Percentiles rank a stretch among this genome's conserved stretches.
Evolutionary conservation across 1,140 invertebrate species (phyloP).

Genomic region (Maconellicoccus hirsutus): DNA sequence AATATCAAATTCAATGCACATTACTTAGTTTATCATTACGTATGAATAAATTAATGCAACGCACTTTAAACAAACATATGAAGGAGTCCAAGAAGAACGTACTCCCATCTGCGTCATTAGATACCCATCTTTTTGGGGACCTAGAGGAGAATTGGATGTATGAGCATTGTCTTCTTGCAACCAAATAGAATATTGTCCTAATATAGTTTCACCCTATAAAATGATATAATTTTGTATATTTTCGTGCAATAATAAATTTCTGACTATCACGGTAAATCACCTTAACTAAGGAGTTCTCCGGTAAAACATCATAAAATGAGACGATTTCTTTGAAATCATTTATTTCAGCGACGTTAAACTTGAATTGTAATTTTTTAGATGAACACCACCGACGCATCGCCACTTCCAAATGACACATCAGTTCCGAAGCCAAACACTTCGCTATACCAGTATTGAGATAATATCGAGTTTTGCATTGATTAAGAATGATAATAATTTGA

Average conservation of each 20-base stretch:
- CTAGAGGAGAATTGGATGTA: not conserved
- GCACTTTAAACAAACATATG: not conserved
- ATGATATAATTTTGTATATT: not conserved
- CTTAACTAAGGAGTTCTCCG: not conserved
- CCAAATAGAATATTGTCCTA: not conserved
- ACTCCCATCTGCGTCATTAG: not conserved
- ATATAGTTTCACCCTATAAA: not conserved
- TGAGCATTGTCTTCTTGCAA: slow-evolving; percentile 13
- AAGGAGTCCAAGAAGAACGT: not conserved
- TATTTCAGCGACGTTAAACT: not conserved
- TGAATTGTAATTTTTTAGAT: not conserved
- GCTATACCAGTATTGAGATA: not conserved
- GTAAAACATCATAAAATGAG: not conserved
- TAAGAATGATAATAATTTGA: not conserved
- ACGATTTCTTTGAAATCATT: not conserved
- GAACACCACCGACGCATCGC: slow-evolving; percentile 1
- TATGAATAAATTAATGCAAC: not conserved
- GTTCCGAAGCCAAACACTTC: not conserved
- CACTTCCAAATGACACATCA: not conserved
- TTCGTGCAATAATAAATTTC: not conserved
- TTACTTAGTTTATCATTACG: not conserved
- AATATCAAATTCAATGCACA: not conserved
- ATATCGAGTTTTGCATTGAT: not conserved
- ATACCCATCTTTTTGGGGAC: not conserved
- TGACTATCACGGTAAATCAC: not conserved